Conservation (phyloP, 1,140 invertebrate species). For the Macrosteles quadrilineatus region DNA sequence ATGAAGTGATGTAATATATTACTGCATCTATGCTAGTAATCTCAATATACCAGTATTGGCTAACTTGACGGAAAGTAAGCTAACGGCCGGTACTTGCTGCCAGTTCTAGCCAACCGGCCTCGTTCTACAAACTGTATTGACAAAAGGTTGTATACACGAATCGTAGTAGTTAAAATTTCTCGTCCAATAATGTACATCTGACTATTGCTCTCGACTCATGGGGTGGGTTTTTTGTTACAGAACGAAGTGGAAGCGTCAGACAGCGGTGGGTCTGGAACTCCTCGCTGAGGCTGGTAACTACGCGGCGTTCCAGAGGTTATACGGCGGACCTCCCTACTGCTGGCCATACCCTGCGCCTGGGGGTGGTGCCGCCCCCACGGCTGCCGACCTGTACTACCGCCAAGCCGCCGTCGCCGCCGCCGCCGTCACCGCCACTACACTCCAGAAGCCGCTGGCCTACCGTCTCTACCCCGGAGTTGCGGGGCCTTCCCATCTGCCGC, state of each 20-base stretch:
- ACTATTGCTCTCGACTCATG: no score
- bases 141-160: no score
- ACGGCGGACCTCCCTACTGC: conserved; percentile 70
- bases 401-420: conserved; percentile 66
- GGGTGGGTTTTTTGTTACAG: no score
- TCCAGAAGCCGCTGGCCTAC: conserved; percentile 88
- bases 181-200: no score
- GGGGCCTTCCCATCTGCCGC: conserved; percentile 59
- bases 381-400: conserved; percentile 77
- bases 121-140: no score
- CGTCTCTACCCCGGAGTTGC: conserved; percentile 68
- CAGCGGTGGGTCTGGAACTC: conserved; percentile 93
- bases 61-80: no score
- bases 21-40: no score
- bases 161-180: no score
- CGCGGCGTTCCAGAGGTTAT: conserved; percentile 92
- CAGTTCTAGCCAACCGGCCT: no score
- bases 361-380: conserved; percentile 52
- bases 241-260: conserved; percentile 99
- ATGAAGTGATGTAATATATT: no score
- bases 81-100: no score
- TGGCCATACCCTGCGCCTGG: conserved; percentile 52
- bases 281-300: conserved; percentile 96
- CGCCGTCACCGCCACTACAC: conserved; percentile 65
- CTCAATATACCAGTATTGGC: no score